phyloP scores from a whole-genome alignment of 2,797 vertebrate species.

The Peromyscus melanophrys region DNA sequence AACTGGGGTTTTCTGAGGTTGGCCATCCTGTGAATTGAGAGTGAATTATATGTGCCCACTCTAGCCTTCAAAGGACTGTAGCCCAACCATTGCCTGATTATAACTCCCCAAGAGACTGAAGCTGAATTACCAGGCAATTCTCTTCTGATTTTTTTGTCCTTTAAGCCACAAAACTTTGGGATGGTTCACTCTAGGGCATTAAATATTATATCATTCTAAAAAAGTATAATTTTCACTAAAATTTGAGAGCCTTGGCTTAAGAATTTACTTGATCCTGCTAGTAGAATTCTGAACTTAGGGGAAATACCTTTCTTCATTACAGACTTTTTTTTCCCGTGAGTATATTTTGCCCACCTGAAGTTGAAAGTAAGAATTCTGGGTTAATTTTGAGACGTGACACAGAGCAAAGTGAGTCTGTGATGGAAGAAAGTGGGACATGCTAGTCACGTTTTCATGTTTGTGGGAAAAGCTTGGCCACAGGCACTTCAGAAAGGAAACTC shows the following conservation, averaged over 20 bases:
- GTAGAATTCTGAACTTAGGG: not conserved
- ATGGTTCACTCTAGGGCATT: not conserved
- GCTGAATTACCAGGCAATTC: not conserved
- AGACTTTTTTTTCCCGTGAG: not conserved
- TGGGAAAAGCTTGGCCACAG: not conserved
- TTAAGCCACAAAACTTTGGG: not conserved
- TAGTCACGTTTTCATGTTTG: constrained; percentile 2
- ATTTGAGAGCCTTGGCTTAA: not conserved
- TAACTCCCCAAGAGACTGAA: not conserved
- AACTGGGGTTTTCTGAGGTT: not conserved
- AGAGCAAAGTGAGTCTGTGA: not conserved
- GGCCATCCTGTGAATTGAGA: not conserved
- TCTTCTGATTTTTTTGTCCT: constrained; percentile 19
- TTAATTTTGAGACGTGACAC: not conserved
- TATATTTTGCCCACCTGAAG: not conserved
- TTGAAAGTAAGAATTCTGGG: not conserved
- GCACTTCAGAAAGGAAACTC: not conserved
- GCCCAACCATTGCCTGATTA: not conserved
- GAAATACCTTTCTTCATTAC: not conserved
- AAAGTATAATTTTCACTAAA: constrained; percentile 14
- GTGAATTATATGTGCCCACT: not conserved
- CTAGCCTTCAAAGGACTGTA: not conserved
- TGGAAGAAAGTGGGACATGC: not conserved
- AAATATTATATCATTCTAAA: not conserved
- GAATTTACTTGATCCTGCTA: not conserved